Base-by-base conservation (phyloP, 64 coral and sea anemone genomes). In the Stichodactyla mertensii region DNA sequence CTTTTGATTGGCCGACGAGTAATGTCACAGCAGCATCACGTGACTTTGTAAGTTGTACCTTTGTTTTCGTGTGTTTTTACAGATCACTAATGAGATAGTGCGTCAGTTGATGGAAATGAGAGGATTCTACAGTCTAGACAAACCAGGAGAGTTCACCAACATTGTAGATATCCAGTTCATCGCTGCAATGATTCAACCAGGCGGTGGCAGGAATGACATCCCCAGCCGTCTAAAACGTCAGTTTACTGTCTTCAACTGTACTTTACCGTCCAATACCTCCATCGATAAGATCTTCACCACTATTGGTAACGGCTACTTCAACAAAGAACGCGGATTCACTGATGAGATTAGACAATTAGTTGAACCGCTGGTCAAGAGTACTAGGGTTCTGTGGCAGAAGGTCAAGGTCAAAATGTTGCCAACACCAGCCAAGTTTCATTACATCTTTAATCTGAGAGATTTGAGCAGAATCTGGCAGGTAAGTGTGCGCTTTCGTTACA, bases 391-490 rank as follows among this genome's bases (percentile, higher is more conserved):
- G 7, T 98, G 96, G 96, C 96, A 98, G 82, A 94, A 89, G 81
- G 93, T 89, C 8, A 98, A 99, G 82, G 77, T 95, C 54, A 99
- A 99, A 61, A 99, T 99, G 97, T 81, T 99, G 61, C 97, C 97
- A n/a, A 99, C 97, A 13, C 97, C 97, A 51, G 97, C 97, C 14
- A 99, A 99, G 85, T 99, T 99, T 80, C 97, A 99, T 71, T 99
- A 99, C 83, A 99, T 99, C 66, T 99, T 99, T 85, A 99, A 99
- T 81, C 55, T 99, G 61, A 92, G 97, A 78, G 97, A 99, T 91
- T 88, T 99, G 22, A 95, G 93, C 64, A 87, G 97, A 69, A 99
- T 99, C 52, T 99, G 97, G 97, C 90, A 99, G 92, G 95, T 98
- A 61, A 74, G 69, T 55, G 15, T 59, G 10, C 36, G 3, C 36